phyloP scores from a whole-genome alignment of 2,797 vertebrate genomes.

The Chloroceryle amazona region DNA sequence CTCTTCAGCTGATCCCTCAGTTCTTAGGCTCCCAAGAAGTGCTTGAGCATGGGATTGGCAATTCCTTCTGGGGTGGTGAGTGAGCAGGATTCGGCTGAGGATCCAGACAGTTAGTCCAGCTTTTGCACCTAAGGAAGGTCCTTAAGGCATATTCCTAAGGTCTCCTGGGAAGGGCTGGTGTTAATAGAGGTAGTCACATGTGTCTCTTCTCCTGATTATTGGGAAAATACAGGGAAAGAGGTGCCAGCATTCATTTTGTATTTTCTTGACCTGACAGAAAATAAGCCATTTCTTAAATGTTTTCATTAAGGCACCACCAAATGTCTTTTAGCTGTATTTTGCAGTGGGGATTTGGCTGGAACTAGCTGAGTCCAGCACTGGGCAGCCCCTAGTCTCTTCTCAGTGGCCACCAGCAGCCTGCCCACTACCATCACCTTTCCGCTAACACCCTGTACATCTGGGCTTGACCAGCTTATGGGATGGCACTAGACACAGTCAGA shows the following conservation, averaged over 20 bases:
- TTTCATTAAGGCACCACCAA: background rate
- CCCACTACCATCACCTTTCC: background rate
- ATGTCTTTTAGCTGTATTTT: background rate
- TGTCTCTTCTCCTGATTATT: background rate
- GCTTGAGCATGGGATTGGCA: background rate
- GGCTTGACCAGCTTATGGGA: background rate
- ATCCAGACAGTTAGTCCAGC: background rate
- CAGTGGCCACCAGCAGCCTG: background rate
- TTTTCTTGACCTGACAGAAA: background rate
- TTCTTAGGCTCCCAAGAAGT: background rate
- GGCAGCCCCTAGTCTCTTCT: background rate
- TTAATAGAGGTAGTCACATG: background rate
- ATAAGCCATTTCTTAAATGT: background rate
- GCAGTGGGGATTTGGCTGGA: rapidly evolving
- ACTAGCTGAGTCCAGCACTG: rapidly evolving
- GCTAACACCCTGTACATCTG: background rate
- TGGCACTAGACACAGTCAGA: background rate
- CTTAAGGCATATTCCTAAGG: background rate
- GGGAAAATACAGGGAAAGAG: background rate
- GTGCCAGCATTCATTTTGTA: rapidly evolving
- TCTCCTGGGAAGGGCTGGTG: background rate
- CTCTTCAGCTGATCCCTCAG: background rate
- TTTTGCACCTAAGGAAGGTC: background rate
- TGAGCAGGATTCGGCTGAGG: background rate
- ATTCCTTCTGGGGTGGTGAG: background rate